Evolutionary conservation across 2,113 vertebrate genomes (phyloP).

Genomic region (Cyrtonyx montezumae): DNA sequence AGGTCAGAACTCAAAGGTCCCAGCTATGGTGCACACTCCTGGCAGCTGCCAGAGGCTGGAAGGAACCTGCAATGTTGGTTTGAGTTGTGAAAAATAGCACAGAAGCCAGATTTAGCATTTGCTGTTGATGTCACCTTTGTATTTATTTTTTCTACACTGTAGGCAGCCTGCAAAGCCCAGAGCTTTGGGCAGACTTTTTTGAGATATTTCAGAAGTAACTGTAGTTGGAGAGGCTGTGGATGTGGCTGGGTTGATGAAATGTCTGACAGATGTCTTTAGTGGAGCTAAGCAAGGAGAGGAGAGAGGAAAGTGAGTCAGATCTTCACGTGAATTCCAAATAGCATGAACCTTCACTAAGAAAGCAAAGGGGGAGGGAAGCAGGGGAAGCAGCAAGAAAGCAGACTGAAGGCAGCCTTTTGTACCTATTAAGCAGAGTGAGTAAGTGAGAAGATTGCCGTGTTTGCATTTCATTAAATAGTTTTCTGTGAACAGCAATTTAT

Average conservation of each 20-base stretch:
- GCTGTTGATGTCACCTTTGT: not conserved
- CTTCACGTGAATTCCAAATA: not conserved
- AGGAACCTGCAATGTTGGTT: not conserved
- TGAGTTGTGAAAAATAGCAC: not conserved
- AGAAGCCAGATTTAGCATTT: not conserved
- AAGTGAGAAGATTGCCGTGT: not conserved
- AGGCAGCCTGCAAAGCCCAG: not conserved
- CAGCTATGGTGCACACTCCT: not conserved
- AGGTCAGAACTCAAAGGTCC: not conserved
- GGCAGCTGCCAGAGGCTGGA: not conserved
- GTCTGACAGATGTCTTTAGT: not conserved
- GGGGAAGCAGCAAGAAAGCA: too few species aligned
- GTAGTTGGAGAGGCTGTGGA: not conserved
- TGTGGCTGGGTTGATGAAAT: not conserved
- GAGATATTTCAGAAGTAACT: not conserved
- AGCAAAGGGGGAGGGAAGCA: not conserved
- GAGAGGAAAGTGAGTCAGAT: not conserved
- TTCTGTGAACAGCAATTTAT: not conserved
- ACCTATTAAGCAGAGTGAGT: not conserved
- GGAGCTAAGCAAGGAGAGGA: not conserved
- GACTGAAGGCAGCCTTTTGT: not conserved
- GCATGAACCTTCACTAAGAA: not conserved
- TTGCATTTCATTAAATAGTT: not conserved
- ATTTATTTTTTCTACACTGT: not conserved
- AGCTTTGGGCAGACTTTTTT: not conserved